These are phyloP conservation scores for Chamaetylas fuelleborni DNA, from an alignment of 2,113 vertebrate genomes.

Conservation along the genomic window DNA sequence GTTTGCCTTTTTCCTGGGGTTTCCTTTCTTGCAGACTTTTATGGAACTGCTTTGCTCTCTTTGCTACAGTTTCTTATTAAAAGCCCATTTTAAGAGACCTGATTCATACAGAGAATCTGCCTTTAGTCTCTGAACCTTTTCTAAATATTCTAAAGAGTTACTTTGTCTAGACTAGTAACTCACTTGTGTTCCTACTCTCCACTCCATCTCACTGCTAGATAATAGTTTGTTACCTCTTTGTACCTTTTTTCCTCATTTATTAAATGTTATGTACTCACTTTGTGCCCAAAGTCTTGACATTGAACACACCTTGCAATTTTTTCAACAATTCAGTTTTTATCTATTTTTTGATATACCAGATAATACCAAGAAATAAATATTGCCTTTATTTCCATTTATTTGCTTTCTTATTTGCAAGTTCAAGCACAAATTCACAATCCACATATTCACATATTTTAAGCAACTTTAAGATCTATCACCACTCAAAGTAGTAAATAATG, in stretches of 20 bases:
- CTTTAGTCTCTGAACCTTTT: neutral
- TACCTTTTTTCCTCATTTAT: neutral
- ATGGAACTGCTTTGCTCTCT: neutral
- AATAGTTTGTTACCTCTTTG: neutral
- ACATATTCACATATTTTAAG: neutral
- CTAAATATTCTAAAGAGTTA: neutral
- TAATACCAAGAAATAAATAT: neutral
- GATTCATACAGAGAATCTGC: neutral
- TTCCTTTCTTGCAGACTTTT: neutral
- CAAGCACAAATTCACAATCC: neutral
- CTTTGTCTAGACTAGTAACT: neutral
- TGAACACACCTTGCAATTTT: neutral
- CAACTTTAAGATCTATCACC: neutral
- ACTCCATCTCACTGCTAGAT: neutral
- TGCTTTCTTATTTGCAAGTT: neutral
- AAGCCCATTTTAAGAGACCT: neutral
- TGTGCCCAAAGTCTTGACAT: neutral
- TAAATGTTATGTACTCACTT: accelerated
- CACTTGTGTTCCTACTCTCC: neutral
- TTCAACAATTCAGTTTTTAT: neutral
- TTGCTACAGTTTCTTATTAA: neutral
- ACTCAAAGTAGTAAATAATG: neutral
- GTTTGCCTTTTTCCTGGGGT: neutral
- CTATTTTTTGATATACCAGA: neutral
- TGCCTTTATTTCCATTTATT: neutral